Percentiles rank a stretch among this genome's conserved stretches.
phyloP scores from a whole-genome alignment of 1,140 invertebrate species.

The Pseudomyrmex flavicornis region DNA sequence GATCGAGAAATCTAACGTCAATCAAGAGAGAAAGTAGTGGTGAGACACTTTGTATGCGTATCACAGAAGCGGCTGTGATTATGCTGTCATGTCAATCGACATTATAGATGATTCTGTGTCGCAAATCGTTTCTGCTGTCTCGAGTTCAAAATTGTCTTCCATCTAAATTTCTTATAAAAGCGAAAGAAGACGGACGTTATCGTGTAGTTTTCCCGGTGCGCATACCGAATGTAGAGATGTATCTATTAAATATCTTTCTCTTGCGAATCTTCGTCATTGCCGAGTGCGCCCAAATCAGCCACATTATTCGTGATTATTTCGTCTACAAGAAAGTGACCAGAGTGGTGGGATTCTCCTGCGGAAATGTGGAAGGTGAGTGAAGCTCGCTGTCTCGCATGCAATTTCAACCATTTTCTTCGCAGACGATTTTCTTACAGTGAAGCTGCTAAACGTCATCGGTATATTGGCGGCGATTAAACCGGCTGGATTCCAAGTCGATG shows the following conservation, averaged over 20 bases:
- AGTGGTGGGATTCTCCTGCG: conserved; percentile 67
- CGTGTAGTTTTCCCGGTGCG: neutral
- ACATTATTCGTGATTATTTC: conserved; percentile 71
- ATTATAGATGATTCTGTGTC: conserved; percentile 1
- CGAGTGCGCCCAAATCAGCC: conserved; percentile 3
- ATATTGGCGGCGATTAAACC: conserved; percentile 48
- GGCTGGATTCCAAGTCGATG: conserved; percentile 1
- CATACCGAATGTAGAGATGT: conserved; percentile 22
- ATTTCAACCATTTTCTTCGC: neutral
- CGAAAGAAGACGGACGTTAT: neutral
- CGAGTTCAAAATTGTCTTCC: conserved; percentile 11
- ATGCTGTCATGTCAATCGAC: conserved; percentile 49
- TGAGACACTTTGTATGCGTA: conserved; percentile 24
- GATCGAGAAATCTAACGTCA: neutral
- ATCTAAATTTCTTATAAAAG: conserved; percentile 21
- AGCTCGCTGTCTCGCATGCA: neutral
- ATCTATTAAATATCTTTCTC: conserved; percentile 11
- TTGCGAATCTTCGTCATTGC: conserved; percentile 48
- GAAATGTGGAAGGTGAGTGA: conserved; percentile 37
- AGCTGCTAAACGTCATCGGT: conserved; percentile 33
- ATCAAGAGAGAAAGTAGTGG: neutral
- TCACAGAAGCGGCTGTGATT: conserved; percentile 29
- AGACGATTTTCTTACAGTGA: conserved; percentile 60
- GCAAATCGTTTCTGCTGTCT: conserved; percentile 1
- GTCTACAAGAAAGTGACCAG: conserved; percentile 55